Base-by-base conservation (phyloP, 2,797 vertebrate genomes). In the Stomatorhinus walkeri region DNA sequence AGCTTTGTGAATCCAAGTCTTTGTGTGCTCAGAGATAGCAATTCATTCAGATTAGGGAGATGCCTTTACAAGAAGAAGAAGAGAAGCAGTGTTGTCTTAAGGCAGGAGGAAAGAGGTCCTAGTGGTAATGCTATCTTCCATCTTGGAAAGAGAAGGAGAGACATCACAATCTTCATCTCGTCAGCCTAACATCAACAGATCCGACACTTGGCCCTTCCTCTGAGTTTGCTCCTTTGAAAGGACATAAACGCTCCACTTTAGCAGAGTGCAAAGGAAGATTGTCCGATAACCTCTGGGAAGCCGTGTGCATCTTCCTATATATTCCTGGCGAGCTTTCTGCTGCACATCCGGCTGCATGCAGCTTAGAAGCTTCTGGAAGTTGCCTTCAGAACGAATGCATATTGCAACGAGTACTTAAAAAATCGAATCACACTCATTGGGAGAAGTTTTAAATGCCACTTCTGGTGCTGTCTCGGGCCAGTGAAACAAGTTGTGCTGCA, bases 161-260 rank as follows among this genome's bases (percentile, higher is more conserved):
- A 90, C 61, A 88, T 64, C 54, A 12, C 88, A 54, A 85, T 79
- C 84, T 92, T 92, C 90, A 54, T 0, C 2, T 91, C 91, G 89
- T 88, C 83, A 68, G 28, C 89, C 56, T 32, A 88, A 90, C 88
- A 88, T 92, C 54, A 87, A 88, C 48, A 88, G 79, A 88, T 88
- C 88, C 81, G 90, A 90, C 76, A 91, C 91, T 92, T 90, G 85
- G 51, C 85, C 91, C 85, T 85, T 90, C 81, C 72, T 90, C 88
- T 40, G 54, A 46, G 90, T 91, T 76, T 85, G 59, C 86, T 59
- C 49, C 40, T 89, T 88, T 89, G 84, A 87, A 89, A 91, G 89
- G 88, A 88, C 91, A 90, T 85, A 91, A 93, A 81, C 36, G 88
- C 88, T 89, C 87, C 87, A 90, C 89, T 88, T 88, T 93, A 90